Base-by-base conservation (phyloP, 2,888 invertebrate genomes). In the Megastigmus dorsalis region DNA sequence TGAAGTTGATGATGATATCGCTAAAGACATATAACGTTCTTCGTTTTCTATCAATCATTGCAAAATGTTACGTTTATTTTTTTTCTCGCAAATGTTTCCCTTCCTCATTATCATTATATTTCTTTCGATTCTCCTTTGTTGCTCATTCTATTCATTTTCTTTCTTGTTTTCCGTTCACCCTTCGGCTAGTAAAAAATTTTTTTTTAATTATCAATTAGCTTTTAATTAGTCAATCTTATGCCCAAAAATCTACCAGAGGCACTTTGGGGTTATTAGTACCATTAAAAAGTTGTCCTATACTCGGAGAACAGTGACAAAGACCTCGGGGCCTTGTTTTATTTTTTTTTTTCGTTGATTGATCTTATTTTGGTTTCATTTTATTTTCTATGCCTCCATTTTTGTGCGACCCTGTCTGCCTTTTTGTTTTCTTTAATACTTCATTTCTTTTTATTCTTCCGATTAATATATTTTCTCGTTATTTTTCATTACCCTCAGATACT, bases 231-330 rank as follows among this genome's bases (percentile, higher is more conserved):
- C 86, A 86, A 87, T 86, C 86, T 87, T 86, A 87, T 87, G 86
- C 87, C 87, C 86, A 87, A 87, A 87, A 86, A 87, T 87, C 87
- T 87, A 88, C 86, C 86, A 85, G 86, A 87, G 87, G 87, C 87
- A 87, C 87, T 87, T 88, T 85, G 87, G 86, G 85, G 86, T 86
- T 86, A 86, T 86, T 88, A 87, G 87, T 87, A 87, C 87, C 87
- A 87, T 87, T 82, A 86, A 85, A 83, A 48, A 62, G 57, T 75
- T 69, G 43, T 65, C 30, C 38, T 66, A 57, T 65, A 65, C 20
- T 71, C 28, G 52, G 63, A 75, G 60, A 59, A 66, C 30, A 65
- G 26, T 43, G 28, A n/a, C n/a, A n/a, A n/a, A 55, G 45, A 54
- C 43, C 3, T 73, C 30, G 41, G 83, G 82, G 81, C 78, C 66